These are phyloP conservation scores for Ceratina australensis DNA, from an alignment of 1,140 invertebrate species.

Conservation along the genomic window DNA sequence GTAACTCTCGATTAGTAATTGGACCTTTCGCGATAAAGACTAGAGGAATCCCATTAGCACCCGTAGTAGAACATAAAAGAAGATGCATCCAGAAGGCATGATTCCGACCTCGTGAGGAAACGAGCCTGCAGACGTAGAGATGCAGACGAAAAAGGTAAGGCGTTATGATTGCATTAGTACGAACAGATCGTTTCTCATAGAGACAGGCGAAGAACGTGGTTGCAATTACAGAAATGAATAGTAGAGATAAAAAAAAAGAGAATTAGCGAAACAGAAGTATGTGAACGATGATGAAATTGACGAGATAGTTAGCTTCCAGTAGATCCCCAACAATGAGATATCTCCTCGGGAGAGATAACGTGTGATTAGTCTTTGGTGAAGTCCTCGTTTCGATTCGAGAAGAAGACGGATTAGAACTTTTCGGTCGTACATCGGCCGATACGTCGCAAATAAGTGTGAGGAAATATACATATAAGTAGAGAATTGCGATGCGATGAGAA, in stretches of 20 bases:
- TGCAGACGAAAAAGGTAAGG: slow-evolving; percentile 18
- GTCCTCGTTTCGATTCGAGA: slow-evolving; percentile 3
- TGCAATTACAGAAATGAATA: neutral
- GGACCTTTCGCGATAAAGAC: slow-evolving; percentile 10
- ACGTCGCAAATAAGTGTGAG: neutral
- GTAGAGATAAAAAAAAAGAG: neutral
- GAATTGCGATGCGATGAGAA: slow-evolving; percentile 32
- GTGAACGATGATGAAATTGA: slow-evolving; percentile 3
- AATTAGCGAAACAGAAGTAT: slow-evolving; percentile 12
- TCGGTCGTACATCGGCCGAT: neutral
- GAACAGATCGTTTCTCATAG: neutral
- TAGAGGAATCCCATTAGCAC: slow-evolving; percentile 36
- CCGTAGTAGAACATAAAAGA: slow-evolving; percentile 10
- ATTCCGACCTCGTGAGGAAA: slow-evolving; percentile 22
- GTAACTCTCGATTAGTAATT: slow-evolving; percentile 60
- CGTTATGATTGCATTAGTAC: slow-evolving; percentile 41
- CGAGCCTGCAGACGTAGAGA: neutral
- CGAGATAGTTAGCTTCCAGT: slow-evolving; percentile 25
- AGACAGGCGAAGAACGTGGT: slow-evolving; percentile 15
- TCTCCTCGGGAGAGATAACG: neutral
- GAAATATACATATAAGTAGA: slow-evolving; percentile 15
- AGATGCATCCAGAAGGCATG: slow-evolving; percentile 22
- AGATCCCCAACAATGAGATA: slow-evolving; percentile 5
- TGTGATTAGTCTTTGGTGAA: slow-evolving; percentile 31
- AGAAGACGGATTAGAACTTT: neutral